Evolutionary conservation across 2,113 vertebrate genomes (phyloP).

Genomic region (Genyomyrus donnyi): DNA sequence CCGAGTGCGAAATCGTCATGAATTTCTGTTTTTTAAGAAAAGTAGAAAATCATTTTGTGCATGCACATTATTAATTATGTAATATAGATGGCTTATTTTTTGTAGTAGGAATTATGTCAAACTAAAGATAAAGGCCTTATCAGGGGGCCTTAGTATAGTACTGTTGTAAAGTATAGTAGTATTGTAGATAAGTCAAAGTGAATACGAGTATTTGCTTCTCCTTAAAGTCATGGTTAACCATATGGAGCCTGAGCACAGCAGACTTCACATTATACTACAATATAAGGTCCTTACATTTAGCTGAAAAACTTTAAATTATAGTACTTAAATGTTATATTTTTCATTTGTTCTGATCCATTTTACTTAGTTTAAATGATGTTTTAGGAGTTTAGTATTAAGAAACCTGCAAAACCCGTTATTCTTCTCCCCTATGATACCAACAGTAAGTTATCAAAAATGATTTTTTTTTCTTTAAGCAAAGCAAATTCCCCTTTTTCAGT

Average conservation of each 20-base stretch:
- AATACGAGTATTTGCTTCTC: not conserved
- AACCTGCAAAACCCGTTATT: not conserved
- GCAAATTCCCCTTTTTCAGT: constrained; percentile 35
- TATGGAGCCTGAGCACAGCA: not conserved
- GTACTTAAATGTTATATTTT: not conserved
- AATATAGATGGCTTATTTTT: not conserved
- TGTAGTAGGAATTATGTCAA: not conserved
- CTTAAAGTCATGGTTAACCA: not conserved
- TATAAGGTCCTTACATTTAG: not conserved
- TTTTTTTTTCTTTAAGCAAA: not conserved
- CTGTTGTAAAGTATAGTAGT: not conserved
- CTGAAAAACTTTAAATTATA: not conserved
- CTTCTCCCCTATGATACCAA: not conserved
- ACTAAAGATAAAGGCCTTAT: not conserved
- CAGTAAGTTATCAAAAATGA: not conserved
- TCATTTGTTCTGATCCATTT: not conserved
- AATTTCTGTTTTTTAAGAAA: not conserved
- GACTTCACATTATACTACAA: not conserved
- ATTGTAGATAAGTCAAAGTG: not conserved
- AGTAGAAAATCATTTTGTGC: not conserved
- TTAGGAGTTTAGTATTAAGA: not conserved
- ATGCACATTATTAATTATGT: not conserved
- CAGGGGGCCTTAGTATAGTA: not conserved
- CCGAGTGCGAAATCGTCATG: not conserved
- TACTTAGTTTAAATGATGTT: not conserved